Evolutionary conservation across 2,797 vertebrate species (phyloP).

Genomic region (Sebastes vulpes): DNA sequence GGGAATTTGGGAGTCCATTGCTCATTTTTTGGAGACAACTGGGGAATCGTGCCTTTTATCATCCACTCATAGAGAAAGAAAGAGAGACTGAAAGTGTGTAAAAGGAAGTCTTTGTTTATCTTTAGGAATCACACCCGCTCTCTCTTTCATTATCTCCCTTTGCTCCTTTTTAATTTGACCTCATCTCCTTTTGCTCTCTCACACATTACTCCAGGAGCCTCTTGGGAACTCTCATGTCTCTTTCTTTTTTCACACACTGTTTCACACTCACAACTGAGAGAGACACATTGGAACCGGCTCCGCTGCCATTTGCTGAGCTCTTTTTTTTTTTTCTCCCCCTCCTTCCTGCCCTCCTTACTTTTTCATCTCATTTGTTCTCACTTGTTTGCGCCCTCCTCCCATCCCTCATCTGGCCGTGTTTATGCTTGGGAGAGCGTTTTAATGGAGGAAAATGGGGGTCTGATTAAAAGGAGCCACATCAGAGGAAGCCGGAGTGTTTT

Average conservation of each 20-base stretch:
- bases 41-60: conserved; percentile 63
- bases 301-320: not conserved
- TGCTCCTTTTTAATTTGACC: conserved; percentile 71
- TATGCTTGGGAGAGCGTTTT: conserved; percentile 71
- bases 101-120: conserved; percentile 60
- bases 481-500: conserved; percentile 52
- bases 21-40: conserved; percentile 67
- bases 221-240: conserved; percentile 39
- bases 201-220: conserved; percentile 63
- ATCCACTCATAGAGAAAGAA: conserved; percentile 26
- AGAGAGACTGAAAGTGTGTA: conserved; percentile 5
- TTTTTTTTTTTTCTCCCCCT: not conserved
- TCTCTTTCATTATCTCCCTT: conserved; percentile 51
- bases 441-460: conserved; percentile 67
- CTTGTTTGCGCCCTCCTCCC: conserved; percentile 43
- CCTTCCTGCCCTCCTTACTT: conserved; percentile 18
- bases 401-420: conserved; percentile 53
- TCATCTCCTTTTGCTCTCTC: conserved; percentile 55
- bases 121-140: conserved; percentile 57
- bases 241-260: conserved; percentile 12
- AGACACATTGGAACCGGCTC: not conserved
- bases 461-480: conserved; percentile 73
- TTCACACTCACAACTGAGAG: conserved; percentile 7
- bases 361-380: conserved; percentile 55
- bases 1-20: conserved; percentile 60